phyloP scores from a whole-genome alignment of 1,140 invertebrate species.

The Neuroterus valhalla region DNA sequence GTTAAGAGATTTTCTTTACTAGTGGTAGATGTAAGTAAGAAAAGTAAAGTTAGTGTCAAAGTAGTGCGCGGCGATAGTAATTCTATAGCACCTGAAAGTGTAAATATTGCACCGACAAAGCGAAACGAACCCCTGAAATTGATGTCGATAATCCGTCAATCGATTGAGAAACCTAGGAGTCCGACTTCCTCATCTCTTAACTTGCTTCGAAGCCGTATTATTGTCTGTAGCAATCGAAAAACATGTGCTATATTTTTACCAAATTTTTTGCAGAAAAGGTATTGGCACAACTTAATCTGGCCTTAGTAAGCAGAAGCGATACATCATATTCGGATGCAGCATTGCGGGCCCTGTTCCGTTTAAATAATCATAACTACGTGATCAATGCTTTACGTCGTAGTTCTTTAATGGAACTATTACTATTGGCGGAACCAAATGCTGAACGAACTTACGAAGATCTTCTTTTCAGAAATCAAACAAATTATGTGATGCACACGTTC shows the following conservation, averaged over 20 bases:
- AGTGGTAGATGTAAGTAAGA: too few relatives aligned
- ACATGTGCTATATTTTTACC: slow-evolving; percentile 33
- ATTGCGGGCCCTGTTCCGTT: slow-evolving; percentile 88
- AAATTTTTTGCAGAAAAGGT: slow-evolving; percentile 83
- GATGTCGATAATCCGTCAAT: too few relatives aligned
- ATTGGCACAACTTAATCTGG: slow-evolving; percentile 88
- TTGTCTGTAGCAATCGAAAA: too few relatives aligned
- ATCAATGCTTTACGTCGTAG: slow-evolving; percentile 91
- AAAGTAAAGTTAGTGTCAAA: too few relatives aligned
- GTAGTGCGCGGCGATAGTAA: too few relatives aligned
- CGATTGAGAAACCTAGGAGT: too few relatives aligned
- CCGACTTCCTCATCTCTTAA: too few relatives aligned
- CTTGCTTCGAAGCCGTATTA: too few relatives aligned
- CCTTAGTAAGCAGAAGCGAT: slow-evolving; percentile 89
- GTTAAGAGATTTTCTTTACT: too few relatives aligned
- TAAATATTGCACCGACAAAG: too few relatives aligned
- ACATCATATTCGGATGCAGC: slow-evolving; percentile 86
- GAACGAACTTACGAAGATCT: slow-evolving; percentile 89
- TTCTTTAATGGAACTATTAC: slow-evolving; percentile 86
- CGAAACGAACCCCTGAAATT: too few relatives aligned
- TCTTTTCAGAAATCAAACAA: slow-evolving; percentile 64
- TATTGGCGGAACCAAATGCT: slow-evolving; percentile 87
- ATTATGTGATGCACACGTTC: slow-evolving; percentile 69
- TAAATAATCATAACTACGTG: slow-evolving; percentile 96
- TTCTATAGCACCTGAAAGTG: too few relatives aligned